These are phyloP conservation scores for Sebastolobus alascanus DNA, from an alignment of 2,797 vertebrate genomes.

Conservation along the genomic window DNA sequence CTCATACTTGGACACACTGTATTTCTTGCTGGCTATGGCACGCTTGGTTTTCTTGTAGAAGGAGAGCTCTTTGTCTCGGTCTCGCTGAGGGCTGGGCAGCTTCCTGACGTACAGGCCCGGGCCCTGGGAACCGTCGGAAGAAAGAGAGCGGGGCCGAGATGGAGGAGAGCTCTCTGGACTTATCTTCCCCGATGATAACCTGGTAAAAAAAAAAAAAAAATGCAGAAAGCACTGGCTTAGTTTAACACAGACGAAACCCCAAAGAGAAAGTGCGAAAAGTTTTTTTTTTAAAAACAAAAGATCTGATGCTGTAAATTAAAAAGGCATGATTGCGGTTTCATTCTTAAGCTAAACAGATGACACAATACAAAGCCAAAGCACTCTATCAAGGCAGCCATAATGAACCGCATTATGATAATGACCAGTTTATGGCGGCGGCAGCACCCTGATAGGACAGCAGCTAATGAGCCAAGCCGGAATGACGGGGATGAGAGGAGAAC, in stretches of 20 bases:
- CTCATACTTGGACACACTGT: conserved; percentile 97
- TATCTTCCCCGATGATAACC: conserved; percentile 98
- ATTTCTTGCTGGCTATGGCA: conserved; percentile 98
- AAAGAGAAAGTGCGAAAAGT: background rate
- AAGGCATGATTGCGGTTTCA: conserved; percentile 35
- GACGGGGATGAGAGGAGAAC: conserved; percentile 67
- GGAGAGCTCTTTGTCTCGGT: conserved; percentile 93
- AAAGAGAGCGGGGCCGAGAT: conserved; percentile 84
- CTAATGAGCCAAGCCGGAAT: conserved; percentile 69
- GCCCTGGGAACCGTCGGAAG: conserved; percentile 90
- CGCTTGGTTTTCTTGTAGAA: conserved; percentile 99
- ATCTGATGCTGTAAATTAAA: conserved; percentile 36
- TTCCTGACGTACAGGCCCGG: conserved; percentile 93
- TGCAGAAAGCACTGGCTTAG: conserved; percentile 33
- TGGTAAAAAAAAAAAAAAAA: conserved; percentile 64
- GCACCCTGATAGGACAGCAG: conserved; percentile 63
- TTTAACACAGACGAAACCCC: background rate
- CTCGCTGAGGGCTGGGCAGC: conserved; percentile 93
- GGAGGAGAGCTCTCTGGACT: conserved; percentile 96
- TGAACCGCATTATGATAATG: conserved; percentile 65
- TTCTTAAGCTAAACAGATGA: conserved; percentile 47
- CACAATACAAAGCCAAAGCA: conserved; percentile 66
- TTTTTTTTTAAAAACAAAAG: conserved; percentile 14
- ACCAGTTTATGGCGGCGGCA: conserved; percentile 47
- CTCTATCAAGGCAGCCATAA: conserved; percentile 63